Evolutionary conservation across 2,888 invertebrate species (phyloP), one percentile per base, ranked within the genome.

Genomic region (Halictus ligatus): DNA sequence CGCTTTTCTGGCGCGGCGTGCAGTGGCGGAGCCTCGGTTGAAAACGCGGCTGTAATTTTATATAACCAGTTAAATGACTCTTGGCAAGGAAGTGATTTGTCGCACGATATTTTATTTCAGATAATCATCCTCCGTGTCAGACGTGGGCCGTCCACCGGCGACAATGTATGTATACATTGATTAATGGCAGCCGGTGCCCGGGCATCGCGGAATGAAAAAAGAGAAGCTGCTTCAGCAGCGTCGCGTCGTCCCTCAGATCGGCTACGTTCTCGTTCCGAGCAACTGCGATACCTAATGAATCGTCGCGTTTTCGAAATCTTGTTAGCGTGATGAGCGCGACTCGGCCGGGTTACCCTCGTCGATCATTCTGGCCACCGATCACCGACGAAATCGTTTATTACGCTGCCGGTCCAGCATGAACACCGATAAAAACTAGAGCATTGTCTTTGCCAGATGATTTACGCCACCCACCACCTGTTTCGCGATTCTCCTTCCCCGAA

Each of bases 11-110:
- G 60, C 60, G 79, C 75, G 21, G 21, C 3, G 10, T 8, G 40
- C 40, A 21, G 69, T 69, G 35, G 40, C 69, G 40, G 12, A 40
- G 69, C 21, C 58, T 46, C 46, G 72, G 8, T 60, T 71, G 80
- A 80, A 73, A 73, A 84, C 78, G 83, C 75, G 77, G 64, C 76
- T 79, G 88, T 79, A 80, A 89, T 89, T 90, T 84, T 89, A 90
- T 86, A 82, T 75, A 75, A 80, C 75, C 86, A 75, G 82, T 88
- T 91, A 88, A 91, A 91, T 81, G 84, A 90, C 88, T 90, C 84
- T 84, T 85, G 91, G 89, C 89, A 86, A 91, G 91, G 91, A 91
- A 91, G 86, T 86, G 89, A 91, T 92, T 90, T 87, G 89, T 92
- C 90, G 88, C 84, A 80, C 85, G 87, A 90, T 90, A 87, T 89